Percentiles rank a stretch among this genome's conserved stretches.
Evolutionary conservation across 1,140 invertebrate species (phyloP).

Genomic region (Oscheius sp.): DNA sequence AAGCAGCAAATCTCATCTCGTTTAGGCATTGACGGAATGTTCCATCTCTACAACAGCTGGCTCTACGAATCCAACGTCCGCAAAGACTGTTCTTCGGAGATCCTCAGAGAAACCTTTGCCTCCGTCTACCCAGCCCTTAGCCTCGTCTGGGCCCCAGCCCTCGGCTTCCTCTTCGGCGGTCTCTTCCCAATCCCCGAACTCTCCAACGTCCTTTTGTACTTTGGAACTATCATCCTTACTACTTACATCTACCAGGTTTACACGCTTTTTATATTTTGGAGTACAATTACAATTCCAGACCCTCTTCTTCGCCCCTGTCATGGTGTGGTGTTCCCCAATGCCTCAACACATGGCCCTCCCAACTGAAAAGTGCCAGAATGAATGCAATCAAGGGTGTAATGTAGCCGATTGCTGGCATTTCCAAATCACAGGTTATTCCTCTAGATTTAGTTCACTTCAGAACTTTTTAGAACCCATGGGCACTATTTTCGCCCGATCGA

Average conservation of each 20-base stretch:
- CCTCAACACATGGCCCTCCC: background rate
- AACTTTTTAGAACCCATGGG: background rate
- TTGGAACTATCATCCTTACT: background rate
- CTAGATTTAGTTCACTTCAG: no score
- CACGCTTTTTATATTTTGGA: background rate
- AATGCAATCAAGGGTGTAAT: background rate
- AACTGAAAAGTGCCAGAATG: no score
- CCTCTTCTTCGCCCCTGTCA: slow-evolving; percentile 6
- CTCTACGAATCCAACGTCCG: background rate
- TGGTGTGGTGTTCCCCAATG: slow-evolving; percentile 10
- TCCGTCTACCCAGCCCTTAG: slow-evolving; percentile 1
- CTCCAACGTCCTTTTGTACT: background rate
- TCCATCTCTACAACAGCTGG: slow-evolving; percentile 13
- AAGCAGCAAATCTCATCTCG: background rate
- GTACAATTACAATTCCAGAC: background rate
- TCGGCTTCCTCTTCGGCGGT: background rate
- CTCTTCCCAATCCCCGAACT: slow-evolving; percentile 5
- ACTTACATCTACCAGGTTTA: slow-evolving; percentile 2
- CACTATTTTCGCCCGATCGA: background rate
- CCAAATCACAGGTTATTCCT: background rate
- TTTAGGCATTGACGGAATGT: slow-evolving; percentile 6
- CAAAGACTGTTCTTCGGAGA: background rate
- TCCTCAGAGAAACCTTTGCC: slow-evolving; percentile 4
- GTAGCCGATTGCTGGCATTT: background rate
- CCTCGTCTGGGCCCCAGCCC: background rate